Conservation (phyloP, 2,113 vertebrate genomes). For the Bombycilla garrulus region DNA sequence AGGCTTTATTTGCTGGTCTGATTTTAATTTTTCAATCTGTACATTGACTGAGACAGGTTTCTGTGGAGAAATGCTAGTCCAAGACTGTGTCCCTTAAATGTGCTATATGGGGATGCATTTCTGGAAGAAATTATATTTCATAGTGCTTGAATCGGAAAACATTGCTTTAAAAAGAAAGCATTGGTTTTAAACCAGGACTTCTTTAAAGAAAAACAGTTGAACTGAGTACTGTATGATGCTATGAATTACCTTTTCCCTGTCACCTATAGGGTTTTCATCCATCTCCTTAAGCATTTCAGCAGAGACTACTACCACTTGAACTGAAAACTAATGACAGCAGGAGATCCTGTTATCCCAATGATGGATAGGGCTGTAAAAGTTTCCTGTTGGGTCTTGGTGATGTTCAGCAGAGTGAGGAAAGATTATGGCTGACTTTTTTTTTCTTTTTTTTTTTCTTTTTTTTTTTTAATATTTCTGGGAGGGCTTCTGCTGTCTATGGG, state of each 20-base stretch:
- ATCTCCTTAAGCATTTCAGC: constrained; percentile 17
- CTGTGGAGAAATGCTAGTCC: not conserved
- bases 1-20: not conserved
- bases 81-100: not conserved
- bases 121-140: not conserved
- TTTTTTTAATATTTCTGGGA: not conserved
- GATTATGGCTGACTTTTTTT: not conserved
- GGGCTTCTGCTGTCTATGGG: not conserved
- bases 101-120: not conserved
- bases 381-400: not conserved
- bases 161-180: not conserved
- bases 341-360: not conserved
- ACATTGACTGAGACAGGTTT: not conserved
- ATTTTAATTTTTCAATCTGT: not conserved
- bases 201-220: not conserved
- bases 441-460: not conserved
- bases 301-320: not conserved
- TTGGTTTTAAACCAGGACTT: not conserved
- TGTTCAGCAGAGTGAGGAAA: not conserved
- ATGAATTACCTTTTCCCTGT: constrained; percentile 11
- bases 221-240: not conserved
- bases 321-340: not conserved
- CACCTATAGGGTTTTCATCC: not conserved
- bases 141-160: not conserved
- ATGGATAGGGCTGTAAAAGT: not conserved